A percentile compares a stretch with the other conserved stretches of the same genome.
These are phyloP conservation scores for Pseudomyrmex dendroicus DNA, from an alignment of 1,140 invertebrate species.

Conservation along the genomic window DNA sequence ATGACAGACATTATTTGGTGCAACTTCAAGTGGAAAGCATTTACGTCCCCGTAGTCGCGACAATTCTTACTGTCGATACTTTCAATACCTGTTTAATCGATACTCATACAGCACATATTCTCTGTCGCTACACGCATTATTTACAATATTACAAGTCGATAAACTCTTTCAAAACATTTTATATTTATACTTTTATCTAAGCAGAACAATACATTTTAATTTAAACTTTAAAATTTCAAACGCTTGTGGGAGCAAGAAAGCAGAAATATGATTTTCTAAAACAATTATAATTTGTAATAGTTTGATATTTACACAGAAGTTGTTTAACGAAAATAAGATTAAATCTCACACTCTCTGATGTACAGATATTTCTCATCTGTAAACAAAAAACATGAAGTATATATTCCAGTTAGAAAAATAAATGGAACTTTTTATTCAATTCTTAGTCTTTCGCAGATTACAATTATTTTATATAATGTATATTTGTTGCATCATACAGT, in stretches of 20 bases:
- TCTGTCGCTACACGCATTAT: no score
- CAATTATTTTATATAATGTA: neutral
- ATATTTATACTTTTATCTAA: no score
- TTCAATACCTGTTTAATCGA: no score
- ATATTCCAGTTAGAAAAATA: conserved; percentile 61
- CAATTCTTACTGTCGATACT: no score
- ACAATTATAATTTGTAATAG: conserved; percentile 46
- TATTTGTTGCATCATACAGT: no score
- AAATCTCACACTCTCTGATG: conserved; percentile 18
- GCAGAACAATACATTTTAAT: no score
- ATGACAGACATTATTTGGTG: no score
- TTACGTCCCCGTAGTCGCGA: no score
- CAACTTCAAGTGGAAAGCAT: no score
- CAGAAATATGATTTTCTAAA: conserved; percentile 16
- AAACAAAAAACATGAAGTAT: conserved; percentile 24
- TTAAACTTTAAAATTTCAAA: neutral
- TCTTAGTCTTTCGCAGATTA: conserved; percentile 13
- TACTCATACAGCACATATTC: no score
- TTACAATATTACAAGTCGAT: no score
- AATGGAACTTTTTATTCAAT: conserved; percentile 50
- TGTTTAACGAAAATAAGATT: conserved; percentile 52
- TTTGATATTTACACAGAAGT: conserved; percentile 48
- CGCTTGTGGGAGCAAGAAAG: neutral
- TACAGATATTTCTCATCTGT: conserved; percentile 18
- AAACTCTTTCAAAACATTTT: no score